Conservation (phyloP, 1,140 invertebrate genomes). For the Drosophila sproati region DNA sequence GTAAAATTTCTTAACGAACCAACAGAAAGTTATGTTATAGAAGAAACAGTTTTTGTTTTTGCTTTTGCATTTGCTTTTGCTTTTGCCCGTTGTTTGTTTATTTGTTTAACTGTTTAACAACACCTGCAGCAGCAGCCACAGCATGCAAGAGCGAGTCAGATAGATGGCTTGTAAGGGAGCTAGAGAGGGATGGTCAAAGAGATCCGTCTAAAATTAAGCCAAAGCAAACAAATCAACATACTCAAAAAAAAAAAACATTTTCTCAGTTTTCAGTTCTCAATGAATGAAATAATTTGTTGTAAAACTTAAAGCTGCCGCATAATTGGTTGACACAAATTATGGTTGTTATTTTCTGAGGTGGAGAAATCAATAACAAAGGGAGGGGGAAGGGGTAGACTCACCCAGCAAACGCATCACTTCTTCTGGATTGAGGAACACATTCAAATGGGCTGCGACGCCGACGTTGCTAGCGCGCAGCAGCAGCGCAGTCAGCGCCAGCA, state of each 20-base stretch:
- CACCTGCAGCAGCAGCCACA: conserved; percentile 62
- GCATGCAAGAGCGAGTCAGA: conserved; percentile 18
- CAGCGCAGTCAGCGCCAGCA: conserved; percentile 56
- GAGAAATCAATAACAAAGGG: conserved; percentile 73
- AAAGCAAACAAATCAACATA: conserved; percentile 72
- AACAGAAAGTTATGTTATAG: conserved; percentile 72
- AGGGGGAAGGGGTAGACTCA: conserved; percentile 62
- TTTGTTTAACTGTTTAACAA: conserved; percentile 81
- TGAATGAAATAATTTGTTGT: conserved; percentile 37
- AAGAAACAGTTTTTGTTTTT: conserved; percentile 38
- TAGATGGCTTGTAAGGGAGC: not conserved
- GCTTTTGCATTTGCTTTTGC: conserved; percentile 30
- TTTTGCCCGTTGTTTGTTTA: conserved; percentile 71
- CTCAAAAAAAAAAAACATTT: conserved; percentile 32
- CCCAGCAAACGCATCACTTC: conserved; percentile 85
- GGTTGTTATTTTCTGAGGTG: conserved; percentile 9
- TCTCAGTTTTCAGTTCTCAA: conserved; percentile 45
- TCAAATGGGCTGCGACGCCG: conserved; percentile 74
- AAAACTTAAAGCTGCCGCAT: conserved; percentile 36
- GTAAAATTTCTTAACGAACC: conserved; percentile 81
- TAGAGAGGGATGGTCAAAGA: conserved; percentile 25
- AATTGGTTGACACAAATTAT: conserved; percentile 60
- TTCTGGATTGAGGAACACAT: conserved; percentile 84
- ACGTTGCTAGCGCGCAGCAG: conserved; percentile 44
- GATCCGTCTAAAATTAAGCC: conserved; percentile 69